phyloP scores from a whole-genome alignment of 2,797 vertebrate species.

The Thunnus albacares region DNA sequence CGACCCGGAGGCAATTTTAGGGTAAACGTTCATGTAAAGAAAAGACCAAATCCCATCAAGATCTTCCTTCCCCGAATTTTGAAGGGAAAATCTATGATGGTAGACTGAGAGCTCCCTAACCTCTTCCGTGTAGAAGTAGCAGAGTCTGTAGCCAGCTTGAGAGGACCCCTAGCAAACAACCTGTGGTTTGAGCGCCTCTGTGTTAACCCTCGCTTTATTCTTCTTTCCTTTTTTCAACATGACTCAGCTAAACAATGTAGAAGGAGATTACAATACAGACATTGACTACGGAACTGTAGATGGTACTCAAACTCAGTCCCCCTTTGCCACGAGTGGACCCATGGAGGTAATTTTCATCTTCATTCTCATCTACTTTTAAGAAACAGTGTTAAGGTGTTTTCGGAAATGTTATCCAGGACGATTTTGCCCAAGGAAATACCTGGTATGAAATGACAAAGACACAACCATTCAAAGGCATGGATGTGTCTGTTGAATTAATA shows the following conservation, averaged over 20 bases:
- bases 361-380: slow-evolving; percentile 51
- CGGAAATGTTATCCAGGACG: slow-evolving; percentile 66
- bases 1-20: slow-evolving; percentile 91
- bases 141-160: slow-evolving; percentile 80
- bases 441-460: slow-evolving; percentile 80
- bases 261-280: slow-evolving; percentile 93
- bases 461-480: slow-evolving; percentile 66
- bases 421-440: slow-evolving; percentile 68
- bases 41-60: slow-evolving; percentile 90
- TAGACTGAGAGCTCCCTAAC: slow-evolving; percentile 85
- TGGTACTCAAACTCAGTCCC: slow-evolving; percentile 89
- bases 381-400: slow-evolving; percentile 42
- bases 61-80: slow-evolving; percentile 86
- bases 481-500: slow-evolving; percentile 67
- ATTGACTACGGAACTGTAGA: slow-evolving; percentile 92
- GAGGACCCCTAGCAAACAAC: slow-evolving; percentile 76
- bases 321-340: slow-evolving; percentile 87
- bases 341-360: slow-evolving; percentile 91
- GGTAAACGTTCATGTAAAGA: slow-evolving; percentile 89
- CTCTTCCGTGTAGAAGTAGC: slow-evolving; percentile 83
- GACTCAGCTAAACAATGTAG: slow-evolving; percentile 92
- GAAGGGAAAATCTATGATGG: slow-evolving; percentile 96
- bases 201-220: slow-evolving; percentile 83
- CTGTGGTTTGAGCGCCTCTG: slow-evolving; percentile 71
- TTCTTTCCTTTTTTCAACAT: slow-evolving; percentile 86